phyloP scores from a whole-genome alignment of 2,888 invertebrate genomes.

The Dioctria rufipes region DNA sequence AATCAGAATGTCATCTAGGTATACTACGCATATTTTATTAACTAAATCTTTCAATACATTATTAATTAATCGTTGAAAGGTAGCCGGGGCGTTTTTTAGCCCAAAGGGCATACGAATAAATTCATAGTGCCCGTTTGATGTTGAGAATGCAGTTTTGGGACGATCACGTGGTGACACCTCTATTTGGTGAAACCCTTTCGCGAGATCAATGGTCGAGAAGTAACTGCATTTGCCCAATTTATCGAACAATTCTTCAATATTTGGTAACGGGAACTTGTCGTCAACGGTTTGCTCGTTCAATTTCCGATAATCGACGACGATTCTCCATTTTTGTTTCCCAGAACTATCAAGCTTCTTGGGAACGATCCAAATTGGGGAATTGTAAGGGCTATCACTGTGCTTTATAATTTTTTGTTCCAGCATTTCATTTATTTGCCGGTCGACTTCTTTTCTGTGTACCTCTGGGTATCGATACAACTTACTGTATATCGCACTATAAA shows the following conservation, averaged over 20 bases:
- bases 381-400: neutral
- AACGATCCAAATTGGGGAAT: neutral
- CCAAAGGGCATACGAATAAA: constrained; percentile 63
- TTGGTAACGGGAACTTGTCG: too few species aligned
- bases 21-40: constrained; percentile 60
- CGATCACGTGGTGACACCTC: constrained; percentile 53
- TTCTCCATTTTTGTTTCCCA: too few species aligned
- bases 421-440: neutral
- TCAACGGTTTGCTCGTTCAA: too few species aligned
- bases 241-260: too few species aligned
- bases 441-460: neutral
- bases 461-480: neutral
- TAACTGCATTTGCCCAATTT: too few species aligned
- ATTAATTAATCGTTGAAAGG: constrained; percentile 66
- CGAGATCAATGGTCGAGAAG: too few species aligned
- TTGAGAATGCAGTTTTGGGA: constrained; percentile 64
- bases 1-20: constrained; percentile 63
- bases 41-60: constrained; percentile 60
- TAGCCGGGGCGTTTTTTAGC: constrained; percentile 63
- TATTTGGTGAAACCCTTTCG: too few species aligned
- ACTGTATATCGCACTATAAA: neutral
- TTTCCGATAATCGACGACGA: too few species aligned
- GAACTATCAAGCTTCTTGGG: neutral
- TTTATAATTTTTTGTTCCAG: neutral
- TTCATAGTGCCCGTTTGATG: constrained; percentile 64